Conservation (phyloP, 64 coral and sea anemone species). For the Stichodactyla mertensii region DNA sequence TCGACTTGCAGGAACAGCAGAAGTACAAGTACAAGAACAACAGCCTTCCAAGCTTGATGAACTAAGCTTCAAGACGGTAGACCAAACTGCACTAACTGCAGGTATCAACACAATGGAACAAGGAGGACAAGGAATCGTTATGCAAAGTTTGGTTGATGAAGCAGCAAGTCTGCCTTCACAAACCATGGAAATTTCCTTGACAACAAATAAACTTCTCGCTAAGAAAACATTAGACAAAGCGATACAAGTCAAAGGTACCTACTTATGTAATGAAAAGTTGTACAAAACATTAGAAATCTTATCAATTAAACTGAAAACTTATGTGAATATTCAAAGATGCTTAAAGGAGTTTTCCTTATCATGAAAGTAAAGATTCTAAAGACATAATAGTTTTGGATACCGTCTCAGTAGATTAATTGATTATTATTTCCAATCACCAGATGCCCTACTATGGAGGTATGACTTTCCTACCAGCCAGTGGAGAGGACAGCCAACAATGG, state of each 20-base stretch:
- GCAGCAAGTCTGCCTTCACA: slow-evolving; percentile 8
- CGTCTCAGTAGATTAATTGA: too few relatives aligned
- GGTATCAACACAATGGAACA: background rate
- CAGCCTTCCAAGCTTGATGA: background rate
- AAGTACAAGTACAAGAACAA: background rate
- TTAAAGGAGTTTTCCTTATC: too few relatives aligned
- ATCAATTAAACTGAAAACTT: too few relatives aligned
- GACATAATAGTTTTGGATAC: too few relatives aligned
- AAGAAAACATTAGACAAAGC: background rate
- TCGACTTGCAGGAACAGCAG: background rate
- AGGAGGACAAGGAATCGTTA: slow-evolving; percentile 17
- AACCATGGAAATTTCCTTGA: background rate
- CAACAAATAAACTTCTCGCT: background rate
- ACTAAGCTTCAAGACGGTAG: too few relatives aligned
- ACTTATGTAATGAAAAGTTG: too few relatives aligned
- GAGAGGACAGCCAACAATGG: slow-evolving; percentile 53
- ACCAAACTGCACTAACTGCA: too few relatives aligned
- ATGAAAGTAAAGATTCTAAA: too few relatives aligned
- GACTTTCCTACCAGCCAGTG: slow-evolving; percentile 43
- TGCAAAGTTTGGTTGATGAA: slow-evolving; percentile 24
- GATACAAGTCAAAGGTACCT: background rate
- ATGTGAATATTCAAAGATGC: too few relatives aligned
- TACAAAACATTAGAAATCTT: too few relatives aligned
- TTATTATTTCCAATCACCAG: background rate
- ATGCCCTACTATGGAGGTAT: slow-evolving; percentile 63